Evolutionary conservation across 2,888 invertebrate species (phyloP).

Genomic region (Eupithecia inturbata): DNA sequence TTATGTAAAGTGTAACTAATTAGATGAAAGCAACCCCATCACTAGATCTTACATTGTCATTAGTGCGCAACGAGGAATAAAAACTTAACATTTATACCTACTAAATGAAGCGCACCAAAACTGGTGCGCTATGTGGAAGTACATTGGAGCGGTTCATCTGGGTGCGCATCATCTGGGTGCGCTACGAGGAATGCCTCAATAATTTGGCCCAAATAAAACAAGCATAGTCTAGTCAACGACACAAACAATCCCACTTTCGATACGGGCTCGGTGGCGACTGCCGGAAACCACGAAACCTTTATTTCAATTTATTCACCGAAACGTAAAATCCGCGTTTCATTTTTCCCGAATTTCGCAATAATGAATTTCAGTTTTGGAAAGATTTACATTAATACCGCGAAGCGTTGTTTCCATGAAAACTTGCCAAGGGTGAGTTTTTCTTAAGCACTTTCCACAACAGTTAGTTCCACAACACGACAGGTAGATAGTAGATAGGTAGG

Average conservation of each 20-base stretch:
- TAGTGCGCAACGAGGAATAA: too few species aligned
- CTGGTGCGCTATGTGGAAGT: too few species aligned
- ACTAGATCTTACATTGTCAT: too few species aligned
- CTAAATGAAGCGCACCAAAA: too few species aligned
- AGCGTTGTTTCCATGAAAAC: constrained; percentile 1
- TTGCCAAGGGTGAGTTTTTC: background rate
- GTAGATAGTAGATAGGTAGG: too few species aligned
- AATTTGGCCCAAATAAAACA: background rate
- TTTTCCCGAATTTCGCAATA: constrained; percentile 24
- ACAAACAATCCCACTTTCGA: constrained; percentile 12
- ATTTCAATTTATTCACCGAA: constrained; percentile 21
- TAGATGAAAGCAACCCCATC: too few species aligned
- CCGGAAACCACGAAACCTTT: constrained; percentile 13
- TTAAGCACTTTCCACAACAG: background rate
- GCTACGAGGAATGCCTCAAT: too few species aligned
- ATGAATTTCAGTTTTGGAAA: constrained; percentile 35
- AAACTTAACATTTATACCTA: too few species aligned
- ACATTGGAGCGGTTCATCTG: too few species aligned
- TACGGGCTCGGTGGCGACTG: background rate
- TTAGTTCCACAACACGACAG: background rate
- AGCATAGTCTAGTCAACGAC: background rate
- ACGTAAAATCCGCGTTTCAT: constrained; percentile 25
- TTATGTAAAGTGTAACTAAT: constrained; percentile 8
- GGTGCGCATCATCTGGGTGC: too few species aligned
- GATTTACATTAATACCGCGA: constrained; percentile 32